Evolutionary conservation across 2,113 vertebrate species (phyloP), one percentile per base, ranked within the genome.

Genomic region (Notechis scutatus): DNA sequence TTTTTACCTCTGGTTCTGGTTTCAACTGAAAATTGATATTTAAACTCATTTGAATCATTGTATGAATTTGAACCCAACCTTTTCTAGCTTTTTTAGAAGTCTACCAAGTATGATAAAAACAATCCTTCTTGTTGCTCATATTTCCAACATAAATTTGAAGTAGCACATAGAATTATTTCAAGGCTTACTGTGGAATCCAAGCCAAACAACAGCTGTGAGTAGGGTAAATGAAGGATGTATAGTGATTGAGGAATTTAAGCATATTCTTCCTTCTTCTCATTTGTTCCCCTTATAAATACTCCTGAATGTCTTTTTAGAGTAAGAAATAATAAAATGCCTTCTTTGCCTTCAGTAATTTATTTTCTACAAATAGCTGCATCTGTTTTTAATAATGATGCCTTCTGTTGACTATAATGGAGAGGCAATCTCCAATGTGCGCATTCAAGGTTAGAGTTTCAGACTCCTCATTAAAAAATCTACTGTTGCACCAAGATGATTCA

Each of bases 381-480:
- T 94, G 92, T 9, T 94, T 96, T 92, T 94, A 94, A 93, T 91
- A 94, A 93, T 45, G 61, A 91, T 93, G 94, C 93, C 81, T 42
- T 12, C 50, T 88, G 1, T 56, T 34, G 91, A 29, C 34, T 90
- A 12, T 88, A 93, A 93, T 1, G 85, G 29, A 87, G 50, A 93
- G 39, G 47, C 26, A 92, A 90, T 93, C 89, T 95, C 92, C 47
- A 88, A 89, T 0, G 2, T 88, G 87, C 88, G 54, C 90, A 94
- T 87, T 96, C 88, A 92, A 97, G 96, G 95, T 96, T 90, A 95
- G 93, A 95, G 96, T 96, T 95, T 95, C 0, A 96, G 96, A 96
- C 95, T 93, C 93, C 94, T 96, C 95, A 96, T 97, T 97, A 97
- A 96, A 96, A 94, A 4, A 93, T 92, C 90, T 95, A 88, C 90